Conservation (phyloP, 2,888 invertebrate genomes). For the Dicyrtomina minuta region DNA sequence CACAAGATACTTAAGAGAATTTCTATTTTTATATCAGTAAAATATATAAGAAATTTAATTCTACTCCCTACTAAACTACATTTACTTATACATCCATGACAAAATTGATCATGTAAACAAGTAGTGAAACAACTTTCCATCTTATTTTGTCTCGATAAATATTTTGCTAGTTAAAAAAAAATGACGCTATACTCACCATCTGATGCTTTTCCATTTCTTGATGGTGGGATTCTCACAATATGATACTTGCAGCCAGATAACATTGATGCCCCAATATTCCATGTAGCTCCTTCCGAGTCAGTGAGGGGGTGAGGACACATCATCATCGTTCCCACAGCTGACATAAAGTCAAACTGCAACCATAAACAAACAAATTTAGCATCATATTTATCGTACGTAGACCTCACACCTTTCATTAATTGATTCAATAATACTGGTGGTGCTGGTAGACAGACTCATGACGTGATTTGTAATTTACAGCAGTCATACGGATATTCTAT, state of each 20-base stretch:
- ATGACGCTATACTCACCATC: slow-evolving; percentile 51
- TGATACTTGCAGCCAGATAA: slow-evolving; percentile 56
- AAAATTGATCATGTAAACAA: too few species aligned
- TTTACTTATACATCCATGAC: too few species aligned
- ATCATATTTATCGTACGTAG: not conserved
- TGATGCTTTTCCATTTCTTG: slow-evolving; percentile 51
- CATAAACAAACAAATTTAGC: not conserved
- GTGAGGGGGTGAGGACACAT: slow-evolving; percentile 48
- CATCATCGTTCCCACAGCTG: slow-evolving; percentile 23
- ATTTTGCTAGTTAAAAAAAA: not conserved
- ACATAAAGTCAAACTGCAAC: slow-evolving; percentile 27
- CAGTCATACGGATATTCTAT: not conserved
- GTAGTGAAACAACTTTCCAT: too few species aligned
- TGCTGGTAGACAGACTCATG: not conserved
- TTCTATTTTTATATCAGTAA: too few species aligned
- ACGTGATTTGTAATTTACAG: not conserved
- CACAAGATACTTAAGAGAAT: too few species aligned
- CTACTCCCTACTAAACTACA: too few species aligned
- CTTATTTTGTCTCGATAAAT: too few species aligned
- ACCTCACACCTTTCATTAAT: not conserved
- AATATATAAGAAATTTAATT: too few species aligned
- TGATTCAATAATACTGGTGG: not conserved
- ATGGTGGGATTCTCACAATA: slow-evolving; percentile 55
- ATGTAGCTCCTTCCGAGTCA: slow-evolving; percentile 46
- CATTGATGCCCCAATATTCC: slow-evolving; percentile 51